Evolutionary conservation across 2,888 invertebrate species (phyloP), one percentile per base, ranked within the genome.

Genomic region (Eupeodes luniger): DNA sequence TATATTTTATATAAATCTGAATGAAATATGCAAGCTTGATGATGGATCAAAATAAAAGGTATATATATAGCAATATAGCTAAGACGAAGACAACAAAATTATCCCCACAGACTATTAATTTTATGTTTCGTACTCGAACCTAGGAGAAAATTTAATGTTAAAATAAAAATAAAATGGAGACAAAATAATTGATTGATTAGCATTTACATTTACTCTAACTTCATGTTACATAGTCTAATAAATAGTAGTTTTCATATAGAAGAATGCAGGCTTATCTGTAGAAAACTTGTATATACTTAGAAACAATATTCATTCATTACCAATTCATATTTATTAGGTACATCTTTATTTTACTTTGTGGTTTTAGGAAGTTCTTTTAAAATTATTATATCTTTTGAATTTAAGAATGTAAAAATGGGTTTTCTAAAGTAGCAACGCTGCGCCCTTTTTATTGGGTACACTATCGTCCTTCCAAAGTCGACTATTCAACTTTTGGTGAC

Each of bases 41-140:
- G 4, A 66, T 66, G 47, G 49, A 66, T 66, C 66, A 66, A 66
- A 66, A 66, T 27, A 49, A 49, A 66, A 66, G 66, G 27, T 34
- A 27, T 19, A 19, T 14, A 61, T 36, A n/a, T 61, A 40, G 27
- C 27, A 34, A 14, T 7, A 59, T 14, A 47, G 47, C 40, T 6
- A 62, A 62, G 16, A 10, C 47, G 64, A 64, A 64, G 12, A 64
- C 44, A 64, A 47, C 44, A 47, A 64, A 47, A 47, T 49, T 66
- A 66, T 66, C 49, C 19, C 27, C 27, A 27, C 1, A 14, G 66
- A 66, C 66, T 66, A 66, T 66, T 66, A 66, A 66, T 66, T 66
- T 49, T 19, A 64, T 44, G 47, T 16, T 66, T 59, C n/a, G 34
- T 10, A 7, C 3, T 27, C 3, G 27, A 27, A 27, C 27, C 27